A percentile compares a stretch with the other conserved stretches of the same genome.
phyloP scores from a whole-genome alignment of 2,113 vertebrate genomes.

The Plestiodon gilberti region DNA sequence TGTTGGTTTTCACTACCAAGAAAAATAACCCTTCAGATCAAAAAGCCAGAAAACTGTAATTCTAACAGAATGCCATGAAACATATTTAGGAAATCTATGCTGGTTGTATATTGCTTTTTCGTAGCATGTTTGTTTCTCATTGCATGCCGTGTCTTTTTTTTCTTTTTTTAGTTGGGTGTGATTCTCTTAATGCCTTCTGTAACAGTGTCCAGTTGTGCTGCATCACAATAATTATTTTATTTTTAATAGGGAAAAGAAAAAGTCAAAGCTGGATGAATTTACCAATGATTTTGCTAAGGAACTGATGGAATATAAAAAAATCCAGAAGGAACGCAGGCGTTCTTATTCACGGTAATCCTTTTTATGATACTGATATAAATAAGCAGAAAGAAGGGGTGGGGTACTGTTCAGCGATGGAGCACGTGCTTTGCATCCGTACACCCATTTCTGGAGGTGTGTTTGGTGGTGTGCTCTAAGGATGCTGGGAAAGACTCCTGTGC shows the following conservation, averaged over 20 bases:
- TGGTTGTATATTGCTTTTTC: slow-evolving; percentile 72
- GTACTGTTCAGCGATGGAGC: slow-evolving; percentile 17
- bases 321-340: slow-evolving; percentile 93
- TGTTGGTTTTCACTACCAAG: slow-evolving; percentile 63
- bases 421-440: neutral
- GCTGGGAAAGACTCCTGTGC: neutral
- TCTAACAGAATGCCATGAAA: slow-evolving; percentile 64
- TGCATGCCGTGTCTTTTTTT: slow-evolving; percentile 72
- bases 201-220: slow-evolving; percentile 17
- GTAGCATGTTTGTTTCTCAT: slow-evolving; percentile 76
- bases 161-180: slow-evolving; percentile 46
- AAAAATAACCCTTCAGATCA: slow-evolving; percentile 53
- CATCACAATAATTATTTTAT: slow-evolving; percentile 68
- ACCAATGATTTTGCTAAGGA: slow-evolving; percentile 99
- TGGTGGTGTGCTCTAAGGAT: neutral
- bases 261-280: slow-evolving; percentile 98
- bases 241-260: slow-evolving; percentile 92
- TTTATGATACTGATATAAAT: slow-evolving; percentile 76
- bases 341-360: slow-evolving; percentile 95
- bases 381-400: slow-evolving; percentile 53
- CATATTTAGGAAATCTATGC: slow-evolving; percentile 69
- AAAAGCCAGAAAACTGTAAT: slow-evolving; percentile 65
- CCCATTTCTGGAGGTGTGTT: neutral
- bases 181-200: slow-evolving; percentile 27
- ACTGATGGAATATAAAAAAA: slow-evolving; percentile 97